Evolutionary conservation across 92 coral and sea anemone species (phyloP).

Genomic region (Scolanthus callimorphus): DNA sequence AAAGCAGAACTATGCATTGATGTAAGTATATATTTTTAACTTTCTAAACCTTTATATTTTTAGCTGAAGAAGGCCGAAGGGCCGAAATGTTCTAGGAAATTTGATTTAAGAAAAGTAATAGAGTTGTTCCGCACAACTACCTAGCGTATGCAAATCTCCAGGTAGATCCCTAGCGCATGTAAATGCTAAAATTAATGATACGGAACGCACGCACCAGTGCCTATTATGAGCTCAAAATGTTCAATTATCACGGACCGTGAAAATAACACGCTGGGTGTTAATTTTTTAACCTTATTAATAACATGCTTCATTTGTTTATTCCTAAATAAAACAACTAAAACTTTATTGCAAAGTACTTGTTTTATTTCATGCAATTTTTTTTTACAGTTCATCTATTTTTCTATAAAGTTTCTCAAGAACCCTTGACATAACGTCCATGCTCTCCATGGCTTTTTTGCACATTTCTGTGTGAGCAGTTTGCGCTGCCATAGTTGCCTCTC

Average conservation of each 20-base stretch:
- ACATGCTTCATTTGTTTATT: conserved; percentile 2
- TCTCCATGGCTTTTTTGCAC: conserved; percentile 26
- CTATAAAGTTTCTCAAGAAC: conserved; percentile 22
- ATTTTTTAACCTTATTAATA: conserved; percentile 4
- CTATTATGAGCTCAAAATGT: conserved; percentile 3
- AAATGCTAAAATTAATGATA: conserved; percentile 12
- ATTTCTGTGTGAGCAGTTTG: conserved; percentile 25
- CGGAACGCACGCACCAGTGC: conserved; percentile 18
- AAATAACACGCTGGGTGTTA: too few species aligned
- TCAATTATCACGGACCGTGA: conserved; percentile 2
- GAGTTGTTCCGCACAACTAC: conserved; percentile 2
- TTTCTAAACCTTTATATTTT: too few species aligned
- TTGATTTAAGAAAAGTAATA: too few species aligned
- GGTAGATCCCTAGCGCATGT: conserved; percentile 15
- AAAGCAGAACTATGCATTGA: too few species aligned
- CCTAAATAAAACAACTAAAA: conserved; percentile 4
- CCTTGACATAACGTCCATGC: conserved; percentile 13
- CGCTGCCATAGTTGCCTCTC: conserved; percentile 33
- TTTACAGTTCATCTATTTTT: too few species aligned
- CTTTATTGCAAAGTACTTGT: too few species aligned
- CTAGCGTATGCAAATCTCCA: conserved; percentile 19
- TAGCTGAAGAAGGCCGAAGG: too few species aligned
- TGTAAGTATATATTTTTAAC: too few species aligned
- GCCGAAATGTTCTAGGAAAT: too few species aligned
- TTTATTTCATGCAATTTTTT: too few species aligned